These are phyloP conservation scores for Bombus waltoni DNA, from an alignment of 1,140 invertebrate species.

Conservation along the genomic window DNA sequence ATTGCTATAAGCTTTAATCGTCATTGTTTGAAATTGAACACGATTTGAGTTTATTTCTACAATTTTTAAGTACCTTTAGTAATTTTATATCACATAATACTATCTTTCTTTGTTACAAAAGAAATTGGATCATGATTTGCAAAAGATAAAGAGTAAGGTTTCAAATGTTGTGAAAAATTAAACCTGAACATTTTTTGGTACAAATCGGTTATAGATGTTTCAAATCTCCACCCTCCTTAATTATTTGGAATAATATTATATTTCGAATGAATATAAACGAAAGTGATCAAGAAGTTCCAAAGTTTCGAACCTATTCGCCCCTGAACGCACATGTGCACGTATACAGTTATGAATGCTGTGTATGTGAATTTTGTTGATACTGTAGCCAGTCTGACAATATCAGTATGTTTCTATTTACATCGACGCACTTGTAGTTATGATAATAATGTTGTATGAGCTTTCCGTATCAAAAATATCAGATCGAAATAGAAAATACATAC, in stretches of 20 bases:
- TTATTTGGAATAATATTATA: neutral
- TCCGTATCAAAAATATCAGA: conserved; percentile 5
- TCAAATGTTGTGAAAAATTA: neutral
- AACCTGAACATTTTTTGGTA: neutral
- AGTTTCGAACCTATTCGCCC: neutral
- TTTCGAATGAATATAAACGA: neutral
- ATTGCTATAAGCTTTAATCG: neutral
- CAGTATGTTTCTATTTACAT: conserved; percentile 31
- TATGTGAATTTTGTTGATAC: conserved; percentile 8
- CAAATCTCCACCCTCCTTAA: neutral
- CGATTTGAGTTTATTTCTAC: neutral
- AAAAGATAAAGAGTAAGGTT: neutral
- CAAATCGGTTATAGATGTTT: neutral
- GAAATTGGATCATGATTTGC: neutral
- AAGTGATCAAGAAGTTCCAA: neutral
- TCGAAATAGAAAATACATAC: neutral
- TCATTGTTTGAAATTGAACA: neutral
- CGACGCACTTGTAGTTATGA: conserved; percentile 4
- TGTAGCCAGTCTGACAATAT: conserved; percentile 35
- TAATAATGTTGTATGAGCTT: neutral
- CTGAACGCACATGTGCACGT: conserved; percentile 1
- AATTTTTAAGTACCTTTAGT: neutral
- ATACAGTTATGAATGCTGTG: neutral
- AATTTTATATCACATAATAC: neutral
- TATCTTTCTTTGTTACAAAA: no score